A percentile compares a stretch with the other conserved stretches of the same genome.
Conservation (phyloP, 1,140 invertebrate genomes). For the Calosoma granatense region DNA sequence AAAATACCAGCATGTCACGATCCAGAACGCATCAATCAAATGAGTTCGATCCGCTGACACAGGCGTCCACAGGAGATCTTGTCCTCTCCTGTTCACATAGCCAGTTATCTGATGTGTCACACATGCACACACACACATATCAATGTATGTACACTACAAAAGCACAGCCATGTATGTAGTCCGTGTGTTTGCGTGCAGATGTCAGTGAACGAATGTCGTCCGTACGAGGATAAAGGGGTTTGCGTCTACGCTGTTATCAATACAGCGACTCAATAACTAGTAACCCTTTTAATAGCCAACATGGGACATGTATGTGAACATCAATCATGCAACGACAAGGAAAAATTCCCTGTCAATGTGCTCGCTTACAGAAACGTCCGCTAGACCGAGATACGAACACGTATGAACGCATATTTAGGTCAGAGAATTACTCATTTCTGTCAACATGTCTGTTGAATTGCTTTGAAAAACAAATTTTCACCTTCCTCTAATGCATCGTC, state of each 20-base stretch:
- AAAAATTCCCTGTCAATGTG: not conserved
- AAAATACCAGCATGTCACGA: not conserved
- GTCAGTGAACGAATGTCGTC: not conserved
- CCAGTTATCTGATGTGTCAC: not conserved
- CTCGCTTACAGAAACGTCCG: not conserved
- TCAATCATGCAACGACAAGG: slow-evolving; percentile 4
- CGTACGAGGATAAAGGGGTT: not conserved
- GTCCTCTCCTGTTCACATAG: too few relatives aligned
- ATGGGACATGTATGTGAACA: not conserved
- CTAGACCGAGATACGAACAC: not conserved
- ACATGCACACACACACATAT: not conserved
- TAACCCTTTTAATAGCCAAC: not conserved
- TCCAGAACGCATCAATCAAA: not conserved
- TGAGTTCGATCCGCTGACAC: not conserved
- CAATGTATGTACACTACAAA: not conserved
- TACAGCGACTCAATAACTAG: slow-evolving; percentile 1
- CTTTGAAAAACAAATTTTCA: not conserved
- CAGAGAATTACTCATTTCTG: slow-evolving; percentile 5
- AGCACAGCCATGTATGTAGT: not conserved
- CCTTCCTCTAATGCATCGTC: not conserved
- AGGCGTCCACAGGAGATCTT: not conserved
- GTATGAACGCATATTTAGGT: slow-evolving; percentile 2
- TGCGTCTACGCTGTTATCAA: not conserved
- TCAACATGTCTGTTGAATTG: not conserved
- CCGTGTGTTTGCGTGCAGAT: not conserved